phyloP scores from a whole-genome alignment of 2,113 vertebrate species.

The Pteronura brasiliensis region DNA sequence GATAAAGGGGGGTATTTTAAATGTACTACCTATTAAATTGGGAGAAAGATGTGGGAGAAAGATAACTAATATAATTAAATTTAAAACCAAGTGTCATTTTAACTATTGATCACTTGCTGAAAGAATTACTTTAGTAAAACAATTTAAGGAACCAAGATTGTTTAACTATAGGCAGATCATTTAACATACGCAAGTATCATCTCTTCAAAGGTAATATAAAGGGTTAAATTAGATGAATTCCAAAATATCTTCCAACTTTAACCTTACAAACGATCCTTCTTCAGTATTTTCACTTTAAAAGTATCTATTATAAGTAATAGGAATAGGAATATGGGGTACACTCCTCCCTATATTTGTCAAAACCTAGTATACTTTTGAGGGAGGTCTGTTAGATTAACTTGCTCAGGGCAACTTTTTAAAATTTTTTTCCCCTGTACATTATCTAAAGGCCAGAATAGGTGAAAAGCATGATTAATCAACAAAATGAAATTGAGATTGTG shows the following conservation, averaged over 20 bases:
- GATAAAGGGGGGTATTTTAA: background rate
- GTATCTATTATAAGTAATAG: background rate
- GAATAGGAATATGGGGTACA: background rate
- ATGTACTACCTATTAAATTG: background rate
- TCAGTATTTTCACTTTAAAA: background rate
- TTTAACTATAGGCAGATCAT: background rate
- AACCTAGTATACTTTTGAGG: background rate
- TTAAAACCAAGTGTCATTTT: background rate
- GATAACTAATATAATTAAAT: background rate
- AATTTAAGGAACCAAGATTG: background rate
- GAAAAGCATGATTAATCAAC: constrained; percentile 17
- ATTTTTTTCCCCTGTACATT: background rate
- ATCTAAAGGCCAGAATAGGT: background rate
- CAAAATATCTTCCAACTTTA: background rate
- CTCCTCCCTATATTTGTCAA: background rate
- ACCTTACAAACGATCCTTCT: background rate
- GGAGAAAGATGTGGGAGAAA: background rate
- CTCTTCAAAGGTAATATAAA: background rate
- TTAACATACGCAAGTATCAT: background rate
- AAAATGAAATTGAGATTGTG: background rate
- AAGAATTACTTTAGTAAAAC: background rate
- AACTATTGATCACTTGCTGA: background rate
- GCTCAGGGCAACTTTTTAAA: background rate
- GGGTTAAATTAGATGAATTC: background rate
- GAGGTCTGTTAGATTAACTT: background rate